phyloP scores from a whole-genome alignment of 2,797 vertebrate species.

The Alouatta caraya region DNA sequence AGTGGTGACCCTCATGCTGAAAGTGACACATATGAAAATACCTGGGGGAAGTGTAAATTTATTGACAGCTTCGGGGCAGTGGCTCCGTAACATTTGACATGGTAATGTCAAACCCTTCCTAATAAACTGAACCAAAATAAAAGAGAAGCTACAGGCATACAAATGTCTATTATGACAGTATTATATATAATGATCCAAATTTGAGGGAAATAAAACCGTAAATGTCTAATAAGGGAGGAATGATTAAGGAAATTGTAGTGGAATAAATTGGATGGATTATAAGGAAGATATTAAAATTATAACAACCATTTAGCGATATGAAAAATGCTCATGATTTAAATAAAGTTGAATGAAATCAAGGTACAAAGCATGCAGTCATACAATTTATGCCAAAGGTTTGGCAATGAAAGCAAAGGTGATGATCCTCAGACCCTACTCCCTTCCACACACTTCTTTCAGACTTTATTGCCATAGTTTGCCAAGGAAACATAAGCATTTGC shows the following conservation, averaged over 20 bases:
- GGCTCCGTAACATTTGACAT: conserved; percentile 16
- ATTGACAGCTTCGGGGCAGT: conserved; percentile 4
- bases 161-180: not conserved
- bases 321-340: conserved; percentile 35
- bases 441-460: not conserved
- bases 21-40: not conserved
- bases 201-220: conserved; percentile 27
- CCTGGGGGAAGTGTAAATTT: not conserved
- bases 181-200: conserved; percentile 45
- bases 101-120: conserved; percentile 20
- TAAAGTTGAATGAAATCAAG: not conserved
- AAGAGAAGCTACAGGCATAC: not conserved
- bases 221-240: conserved; percentile 43
- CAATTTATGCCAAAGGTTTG: not conserved
- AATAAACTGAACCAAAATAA: conserved; percentile 41
- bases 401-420: not conserved
- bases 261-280: conserved; percentile 12
- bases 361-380: not conserved
- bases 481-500: not conserved
- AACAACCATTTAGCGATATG: conserved; percentile 10
- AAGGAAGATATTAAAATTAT: conserved; percentile 30
- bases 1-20: not conserved
- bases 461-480: not conserved
- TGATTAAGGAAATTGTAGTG: not conserved
- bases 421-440: not conserved